Evolutionary conservation across 2,113 vertebrate genomes (phyloP).

Genomic region (Oryzias celebensis): DNA sequence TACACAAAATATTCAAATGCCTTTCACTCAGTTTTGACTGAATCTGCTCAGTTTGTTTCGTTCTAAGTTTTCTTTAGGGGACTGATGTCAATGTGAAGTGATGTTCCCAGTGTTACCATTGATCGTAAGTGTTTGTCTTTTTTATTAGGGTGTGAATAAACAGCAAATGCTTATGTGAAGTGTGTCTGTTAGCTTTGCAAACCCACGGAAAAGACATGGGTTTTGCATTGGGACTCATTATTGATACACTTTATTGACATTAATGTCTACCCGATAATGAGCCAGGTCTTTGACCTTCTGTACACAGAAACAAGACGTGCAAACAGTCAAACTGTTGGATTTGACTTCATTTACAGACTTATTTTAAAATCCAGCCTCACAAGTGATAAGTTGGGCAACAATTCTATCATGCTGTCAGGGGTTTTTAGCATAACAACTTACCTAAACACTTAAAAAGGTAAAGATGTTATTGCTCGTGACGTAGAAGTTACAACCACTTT

Average conservation of each 20-base stretch:
- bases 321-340: slow-evolving; percentile 27
- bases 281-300: slow-evolving; percentile 26
- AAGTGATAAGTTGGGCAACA: slow-evolving; percentile 31
- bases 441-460: too few species aligned
- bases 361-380: slow-evolving; percentile 18
- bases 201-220: slow-evolving; percentile 6
- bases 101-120: slow-evolving; percentile 13
- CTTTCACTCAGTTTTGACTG: slow-evolving; percentile 16
- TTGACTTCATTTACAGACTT: slow-evolving; percentile 35
- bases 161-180: neutral
- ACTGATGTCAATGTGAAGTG: slow-evolving; percentile 1
- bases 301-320: slow-evolving; percentile 11
- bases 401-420: too few species aligned
- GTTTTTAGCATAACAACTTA: too few species aligned
- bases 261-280: slow-evolving; percentile 37
- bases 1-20: too few species aligned
- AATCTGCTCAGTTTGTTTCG: slow-evolving; percentile 15
- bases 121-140: too few species aligned
- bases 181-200: slow-evolving; percentile 20
- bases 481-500: too few species aligned
- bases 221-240: slow-evolving; percentile 24
- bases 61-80: slow-evolving; percentile 7
- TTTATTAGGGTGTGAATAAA: neutral
- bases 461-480: too few species aligned
- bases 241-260: slow-evolving; percentile 54